Evolutionary conservation across 2,797 vertebrate species (phyloP).

Genomic region (Mormyrops attenuatus): DNA sequence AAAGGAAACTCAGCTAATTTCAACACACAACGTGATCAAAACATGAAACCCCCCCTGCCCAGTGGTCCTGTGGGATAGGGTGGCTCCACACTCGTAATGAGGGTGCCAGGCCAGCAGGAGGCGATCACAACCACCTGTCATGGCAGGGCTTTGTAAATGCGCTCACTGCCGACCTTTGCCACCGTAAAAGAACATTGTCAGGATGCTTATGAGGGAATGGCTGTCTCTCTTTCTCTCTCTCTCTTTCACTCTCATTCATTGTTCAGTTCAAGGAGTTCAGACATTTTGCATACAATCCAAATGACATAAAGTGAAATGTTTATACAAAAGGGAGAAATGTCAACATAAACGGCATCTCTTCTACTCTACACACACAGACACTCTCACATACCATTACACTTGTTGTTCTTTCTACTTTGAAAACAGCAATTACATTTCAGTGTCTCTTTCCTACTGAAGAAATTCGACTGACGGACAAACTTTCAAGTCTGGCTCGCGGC

Average conservation of each 20-base stretch:
- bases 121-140: neutral
- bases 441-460: neutral
- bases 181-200: neutral
- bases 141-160: neutral
- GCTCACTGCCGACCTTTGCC: neutral
- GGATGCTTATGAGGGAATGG: neutral
- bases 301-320: neutral
- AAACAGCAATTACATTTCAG: neutral
- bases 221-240: neutral
- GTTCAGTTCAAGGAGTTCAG: neutral
- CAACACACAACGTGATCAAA: neutral
- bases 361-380: neutral
- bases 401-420: neutral
- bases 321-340: neutral
- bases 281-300: neutral
- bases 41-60: neutral
- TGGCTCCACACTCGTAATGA: constrained; percentile 30
- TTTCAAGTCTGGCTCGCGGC: neutral
- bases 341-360: neutral
- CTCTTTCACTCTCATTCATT: neutral
- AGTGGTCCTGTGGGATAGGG: constrained; percentile 22
- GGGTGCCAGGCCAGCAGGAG: constrained; percentile 27
- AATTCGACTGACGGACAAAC: neutral
- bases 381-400: neutral
- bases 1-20: neutral